These are phyloP conservation scores for Epinephelus lanceolatus DNA, from an alignment of 2,113 vertebrate species.

Conservation along the genomic window DNA sequence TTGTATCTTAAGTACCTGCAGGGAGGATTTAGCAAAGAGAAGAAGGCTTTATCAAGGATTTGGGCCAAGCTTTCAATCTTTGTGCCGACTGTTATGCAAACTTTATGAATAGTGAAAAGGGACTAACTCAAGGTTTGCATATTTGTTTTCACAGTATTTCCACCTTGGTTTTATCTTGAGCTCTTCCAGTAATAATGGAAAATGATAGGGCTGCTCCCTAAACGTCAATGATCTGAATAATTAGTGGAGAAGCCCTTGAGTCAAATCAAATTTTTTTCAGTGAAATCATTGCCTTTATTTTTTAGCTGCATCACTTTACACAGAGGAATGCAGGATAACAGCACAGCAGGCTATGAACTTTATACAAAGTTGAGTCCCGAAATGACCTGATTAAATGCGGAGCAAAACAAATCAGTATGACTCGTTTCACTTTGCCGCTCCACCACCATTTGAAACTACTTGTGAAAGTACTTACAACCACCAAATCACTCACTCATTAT, in stretches of 20 bases:
- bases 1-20: conserved; percentile 42
- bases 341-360: neutral
- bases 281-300: neutral
- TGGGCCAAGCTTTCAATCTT: conserved; percentile 18
- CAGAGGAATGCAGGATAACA: neutral
- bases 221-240: neutral
- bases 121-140: conserved; percentile 27
- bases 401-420: neutral
- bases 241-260: neutral
- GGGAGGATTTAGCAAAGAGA: conserved; percentile 43
- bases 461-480: neutral
- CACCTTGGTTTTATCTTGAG: neutral
- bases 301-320: neutral
- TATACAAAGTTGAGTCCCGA: neutral
- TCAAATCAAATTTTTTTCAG: neutral
- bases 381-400: neutral
- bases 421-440: neutral
- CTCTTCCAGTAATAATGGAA: neutral
- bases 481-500: neutral
- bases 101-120: conserved; percentile 6
- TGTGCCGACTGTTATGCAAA: conserved; percentile 18
- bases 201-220: neutral
- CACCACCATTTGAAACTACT: neutral
- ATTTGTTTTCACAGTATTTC: neutral
- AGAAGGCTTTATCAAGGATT: conserved; percentile 43